Conservation (phyloP, 2,797 vertebrate species). For the Micropoecilia bifurca region DNA sequence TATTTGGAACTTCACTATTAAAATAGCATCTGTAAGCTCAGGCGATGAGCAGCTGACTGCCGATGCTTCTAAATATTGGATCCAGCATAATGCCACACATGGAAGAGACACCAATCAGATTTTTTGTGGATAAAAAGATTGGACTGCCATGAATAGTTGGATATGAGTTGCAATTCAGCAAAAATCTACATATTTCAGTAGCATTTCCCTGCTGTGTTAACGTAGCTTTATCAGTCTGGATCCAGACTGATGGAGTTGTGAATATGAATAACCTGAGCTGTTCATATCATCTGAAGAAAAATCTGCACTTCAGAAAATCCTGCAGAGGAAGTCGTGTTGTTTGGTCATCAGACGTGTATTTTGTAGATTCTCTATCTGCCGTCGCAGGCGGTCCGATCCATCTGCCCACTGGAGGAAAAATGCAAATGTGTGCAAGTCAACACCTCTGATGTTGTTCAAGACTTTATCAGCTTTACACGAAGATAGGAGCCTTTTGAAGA, state of each 20-base stretch:
- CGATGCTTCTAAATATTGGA: no score
- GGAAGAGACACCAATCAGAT: not conserved
- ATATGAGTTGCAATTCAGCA: not conserved
- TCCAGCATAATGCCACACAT: not conserved
- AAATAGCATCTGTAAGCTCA: no score
- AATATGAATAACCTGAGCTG: not conserved
- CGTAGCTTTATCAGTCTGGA: not conserved
- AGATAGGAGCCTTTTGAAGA: slow-evolving; percentile 34
- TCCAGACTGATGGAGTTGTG: not conserved
- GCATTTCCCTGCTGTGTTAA: not conserved
- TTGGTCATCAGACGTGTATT: not conserved
- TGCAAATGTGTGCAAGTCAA: not conserved
- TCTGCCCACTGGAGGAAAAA: not conserved
- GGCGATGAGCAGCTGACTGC: no score
- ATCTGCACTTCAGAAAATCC: not conserved
- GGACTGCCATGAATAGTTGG: not conserved
- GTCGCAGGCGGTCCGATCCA: not conserved
- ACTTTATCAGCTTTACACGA: slow-evolving; percentile 38
- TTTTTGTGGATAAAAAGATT: not conserved
- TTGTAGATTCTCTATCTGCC: not conserved
- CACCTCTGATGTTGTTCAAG: slow-evolving; percentile 20
- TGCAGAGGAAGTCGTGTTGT: not conserved
- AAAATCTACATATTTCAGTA: no score
- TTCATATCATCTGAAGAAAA: not conserved
- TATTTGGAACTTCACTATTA: no score